A percentile compares a stretch with the other conserved stretches of the same genome.
phyloP scores from a whole-genome alignment of 2,888 invertebrate species.

The Pterostichus madidus region DNA sequence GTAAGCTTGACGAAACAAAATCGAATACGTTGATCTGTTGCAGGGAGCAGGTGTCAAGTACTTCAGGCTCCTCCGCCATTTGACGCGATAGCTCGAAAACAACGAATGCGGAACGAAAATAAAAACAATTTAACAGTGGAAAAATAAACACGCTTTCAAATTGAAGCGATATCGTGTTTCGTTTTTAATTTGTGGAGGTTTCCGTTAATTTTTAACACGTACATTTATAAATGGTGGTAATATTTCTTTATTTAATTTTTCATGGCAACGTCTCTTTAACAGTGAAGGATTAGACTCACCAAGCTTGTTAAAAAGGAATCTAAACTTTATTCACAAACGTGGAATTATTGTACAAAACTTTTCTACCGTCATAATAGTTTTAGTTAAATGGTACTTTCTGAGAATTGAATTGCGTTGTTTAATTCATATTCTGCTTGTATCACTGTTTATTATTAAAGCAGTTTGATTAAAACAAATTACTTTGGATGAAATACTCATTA shows the following conservation, averaged over 20 bases:
- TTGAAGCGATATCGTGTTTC: slow-evolving; percentile 42
- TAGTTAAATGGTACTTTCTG: slow-evolving; percentile 7
- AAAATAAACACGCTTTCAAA: slow-evolving; percentile 38
- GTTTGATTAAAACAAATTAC: slow-evolving; percentile 39
- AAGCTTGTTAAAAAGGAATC: slow-evolving; percentile 43
- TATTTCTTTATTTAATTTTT: slow-evolving; percentile 53
- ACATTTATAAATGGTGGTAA: slow-evolving; percentile 30
- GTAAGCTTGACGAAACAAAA: too few relatives aligned
- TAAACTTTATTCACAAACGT: slow-evolving; percentile 28
- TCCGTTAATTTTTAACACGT: slow-evolving; percentile 49
- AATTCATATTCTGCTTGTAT: not conserved
- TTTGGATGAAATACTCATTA: slow-evolving; percentile 48
- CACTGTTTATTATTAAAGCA: slow-evolving; percentile 26
- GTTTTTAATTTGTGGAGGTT: slow-evolving; percentile 42
- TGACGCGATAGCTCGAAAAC: slow-evolving; percentile 12
- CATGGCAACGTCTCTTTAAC: slow-evolving; percentile 29
- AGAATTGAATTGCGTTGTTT: slow-evolving; percentile 11
- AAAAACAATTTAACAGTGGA: slow-evolving; percentile 14
- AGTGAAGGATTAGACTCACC: slow-evolving; percentile 21
- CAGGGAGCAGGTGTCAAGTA: slow-evolving; percentile 31
- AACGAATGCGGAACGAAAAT: slow-evolving; percentile 30
- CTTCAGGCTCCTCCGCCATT: not conserved
- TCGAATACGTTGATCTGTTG: slow-evolving; percentile 16
- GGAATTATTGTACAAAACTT: slow-evolving; percentile 19
- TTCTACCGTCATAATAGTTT: slow-evolving; percentile 22